Conservation (phyloP, 2,888 invertebrate species). For the Baronia brevicornis region DNA sequence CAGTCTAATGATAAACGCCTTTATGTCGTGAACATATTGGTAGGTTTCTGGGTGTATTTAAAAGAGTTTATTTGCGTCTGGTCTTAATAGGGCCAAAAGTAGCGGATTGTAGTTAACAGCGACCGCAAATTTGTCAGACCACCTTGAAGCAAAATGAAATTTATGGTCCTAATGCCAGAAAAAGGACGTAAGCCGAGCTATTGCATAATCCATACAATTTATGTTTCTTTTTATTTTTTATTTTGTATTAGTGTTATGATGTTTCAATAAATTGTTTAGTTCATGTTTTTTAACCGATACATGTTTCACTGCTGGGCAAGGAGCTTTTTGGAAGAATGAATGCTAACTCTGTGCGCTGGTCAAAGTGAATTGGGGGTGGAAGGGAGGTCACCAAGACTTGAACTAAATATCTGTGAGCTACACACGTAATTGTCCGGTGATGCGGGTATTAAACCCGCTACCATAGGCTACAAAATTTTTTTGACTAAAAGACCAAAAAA, state of each 20-base stretch:
- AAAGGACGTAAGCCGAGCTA: conserved; percentile 64
- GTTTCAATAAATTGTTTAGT: conserved; percentile 7
- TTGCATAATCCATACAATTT: conserved; percentile 72
- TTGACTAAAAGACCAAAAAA: too few species aligned
- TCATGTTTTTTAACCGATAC: too few species aligned
- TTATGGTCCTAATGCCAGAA: conserved; percentile 66
- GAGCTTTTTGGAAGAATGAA: too few species aligned
- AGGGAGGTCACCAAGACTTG: too few species aligned
- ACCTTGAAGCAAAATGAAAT: conserved; percentile 71
- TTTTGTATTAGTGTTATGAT: conserved; percentile 40
- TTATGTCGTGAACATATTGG: conserved; percentile 15
- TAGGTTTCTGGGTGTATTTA: conserved; percentile 2
- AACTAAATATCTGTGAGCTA: too few species aligned
- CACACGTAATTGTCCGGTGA: too few species aligned
- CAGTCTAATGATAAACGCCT: conserved; percentile 25
- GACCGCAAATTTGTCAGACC: conserved; percentile 75
- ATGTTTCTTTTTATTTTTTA: conserved; percentile 44
- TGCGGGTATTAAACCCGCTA: too few species aligned
- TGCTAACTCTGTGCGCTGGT: too few species aligned
- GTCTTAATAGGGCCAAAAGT: conserved; percentile 25
- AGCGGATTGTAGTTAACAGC: conserved; percentile 30
- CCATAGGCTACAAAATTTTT: too few species aligned
- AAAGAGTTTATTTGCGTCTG: conserved; percentile 19
- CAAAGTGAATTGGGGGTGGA: too few species aligned
- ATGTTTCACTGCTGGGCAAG: too few species aligned